Evolutionary conservation across 2,888 invertebrate genomes (phyloP), one percentile per base, ranked within the genome.

Genomic region (Rhimphoctona megacephalus): DNA sequence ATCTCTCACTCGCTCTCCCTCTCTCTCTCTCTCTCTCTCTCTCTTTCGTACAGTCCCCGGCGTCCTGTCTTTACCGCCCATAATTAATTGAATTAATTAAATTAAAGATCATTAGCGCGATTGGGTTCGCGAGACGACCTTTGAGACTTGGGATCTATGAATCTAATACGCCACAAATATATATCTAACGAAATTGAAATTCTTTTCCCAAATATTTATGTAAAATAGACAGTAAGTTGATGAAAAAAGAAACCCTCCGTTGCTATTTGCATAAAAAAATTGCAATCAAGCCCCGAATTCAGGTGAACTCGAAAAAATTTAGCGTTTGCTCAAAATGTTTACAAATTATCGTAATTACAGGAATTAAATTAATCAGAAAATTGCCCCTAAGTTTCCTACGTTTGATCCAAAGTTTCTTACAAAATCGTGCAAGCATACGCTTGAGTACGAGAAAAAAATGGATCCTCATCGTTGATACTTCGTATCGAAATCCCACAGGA

Each of bases 31-130:
- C 43, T 39, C 39, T 36, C 39, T 36, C 70, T 79, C 30, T 36
- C 22, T 8, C 52, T 36, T 25, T 39, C 39, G 22, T 25, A 25
- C 49, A n/a, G 39, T 79, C 72, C 74, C 69, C 36, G 46, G 57
- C 67, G 77, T 74, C 81, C 17, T 30, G 14, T 73, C 70, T 17
- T 30, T 43, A 9, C 49, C 11, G 25, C 57, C 83, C 81, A 85
- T 87, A 83, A 86, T 88, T 88, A 84, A 87, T 86, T 82, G 74
- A 69, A 82, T 86, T 83, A 87, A 86, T 88, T 86, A 49, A 83
- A 86, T 86, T 83, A 86, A 77, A 83, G 85, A 86, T 86, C 85
- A 77, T 86, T 82, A 78, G 69, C 70, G 80, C 85, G 85, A 85
- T 89, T 88, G 80, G 86, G n/a, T 49, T 46, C 11, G 73, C 74